phyloP scores from a whole-genome alignment of 2,797 vertebrate genomes.

The Esox lucius region DNA sequence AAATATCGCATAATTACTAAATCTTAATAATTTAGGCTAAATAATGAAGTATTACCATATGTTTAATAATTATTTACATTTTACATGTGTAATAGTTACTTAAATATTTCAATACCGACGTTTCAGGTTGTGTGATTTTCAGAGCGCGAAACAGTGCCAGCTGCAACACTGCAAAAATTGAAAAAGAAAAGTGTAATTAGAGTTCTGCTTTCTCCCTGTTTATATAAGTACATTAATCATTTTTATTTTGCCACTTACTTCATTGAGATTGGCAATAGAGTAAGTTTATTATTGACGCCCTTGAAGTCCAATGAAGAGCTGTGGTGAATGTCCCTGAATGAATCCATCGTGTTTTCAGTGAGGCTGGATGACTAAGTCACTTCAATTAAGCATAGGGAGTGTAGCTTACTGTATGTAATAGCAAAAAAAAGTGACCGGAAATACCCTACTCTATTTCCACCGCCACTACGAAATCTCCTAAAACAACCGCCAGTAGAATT shows the following conservation, averaged over 20 bases:
- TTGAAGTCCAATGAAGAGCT: not conserved
- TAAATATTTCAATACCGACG: not conserved
- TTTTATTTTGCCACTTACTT: not conserved
- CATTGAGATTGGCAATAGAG: not conserved
- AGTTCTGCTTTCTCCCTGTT: not conserved
- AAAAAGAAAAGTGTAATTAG: not conserved
- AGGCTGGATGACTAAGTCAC: not conserved
- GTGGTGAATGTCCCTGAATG: not conserved
- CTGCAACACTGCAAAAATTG: not conserved
- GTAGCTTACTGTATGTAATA: constrained; percentile 42
- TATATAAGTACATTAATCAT: not conserved
- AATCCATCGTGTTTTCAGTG: not conserved
- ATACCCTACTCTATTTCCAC: constrained; percentile 41
- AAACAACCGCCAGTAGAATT: constrained; percentile 29
- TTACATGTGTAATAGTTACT: not conserved
- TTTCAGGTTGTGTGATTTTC: not conserved
- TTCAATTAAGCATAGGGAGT: constrained; percentile 29
- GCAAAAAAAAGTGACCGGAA: constrained; percentile 49
- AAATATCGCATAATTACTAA: not conserved
- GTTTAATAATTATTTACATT: not conserved
- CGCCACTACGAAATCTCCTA: constrained; percentile 34
- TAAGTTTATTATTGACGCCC: not conserved
- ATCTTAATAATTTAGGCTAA: not conserved
- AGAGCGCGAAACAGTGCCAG: not conserved
- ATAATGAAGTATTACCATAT: too few species aligned